Evolutionary conservation across 2,888 invertebrate species (phyloP).

Genomic region (Ophioninae sp.): DNA sequence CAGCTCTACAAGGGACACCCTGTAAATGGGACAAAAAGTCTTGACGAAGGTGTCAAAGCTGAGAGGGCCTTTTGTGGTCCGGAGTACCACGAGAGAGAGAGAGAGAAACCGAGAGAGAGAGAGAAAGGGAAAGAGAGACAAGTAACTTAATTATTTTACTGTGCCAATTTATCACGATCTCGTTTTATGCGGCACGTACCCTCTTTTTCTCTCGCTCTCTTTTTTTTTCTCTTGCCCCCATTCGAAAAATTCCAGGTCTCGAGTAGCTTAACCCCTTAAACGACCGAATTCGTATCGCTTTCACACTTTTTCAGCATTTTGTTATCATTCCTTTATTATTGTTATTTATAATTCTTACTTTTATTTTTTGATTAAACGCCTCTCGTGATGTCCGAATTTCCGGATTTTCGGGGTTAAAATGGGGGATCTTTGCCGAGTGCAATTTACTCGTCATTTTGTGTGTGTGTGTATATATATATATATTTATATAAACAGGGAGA

Average conservation of each 20-base stretch:
- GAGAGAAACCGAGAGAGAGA: not conserved
- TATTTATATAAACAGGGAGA: constrained; percentile 45
- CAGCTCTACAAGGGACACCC: not conserved
- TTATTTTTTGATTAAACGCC: too few relatives aligned
- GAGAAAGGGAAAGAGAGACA: not conserved
- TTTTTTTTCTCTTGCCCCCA: constrained; percentile 3
- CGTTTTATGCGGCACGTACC: constrained; percentile 36
- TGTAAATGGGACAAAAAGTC: not conserved
- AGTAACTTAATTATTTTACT: constrained; percentile 33
- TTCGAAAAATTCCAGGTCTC: constrained; percentile 9
- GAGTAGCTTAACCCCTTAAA: not conserved
- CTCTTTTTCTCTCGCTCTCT: not conserved
- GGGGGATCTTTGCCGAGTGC: constrained; percentile 3
- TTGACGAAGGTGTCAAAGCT: constrained; percentile 16
- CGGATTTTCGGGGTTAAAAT: not conserved
- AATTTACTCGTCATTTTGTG: constrained; percentile 18
- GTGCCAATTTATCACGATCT: constrained; percentile 52
- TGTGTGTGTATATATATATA: not conserved
- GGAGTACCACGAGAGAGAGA: not conserved
- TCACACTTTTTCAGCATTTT: constrained; percentile 9
- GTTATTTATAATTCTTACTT: not conserved
- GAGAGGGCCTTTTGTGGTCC: constrained; percentile 1
- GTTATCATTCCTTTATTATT: not conserved
- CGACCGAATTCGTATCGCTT: not conserved
- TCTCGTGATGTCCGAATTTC: not conserved